These are phyloP conservation scores for Cotesia vestalis DNA, from an alignment of 1,140 invertebrate species.

Conservation along the genomic window DNA sequence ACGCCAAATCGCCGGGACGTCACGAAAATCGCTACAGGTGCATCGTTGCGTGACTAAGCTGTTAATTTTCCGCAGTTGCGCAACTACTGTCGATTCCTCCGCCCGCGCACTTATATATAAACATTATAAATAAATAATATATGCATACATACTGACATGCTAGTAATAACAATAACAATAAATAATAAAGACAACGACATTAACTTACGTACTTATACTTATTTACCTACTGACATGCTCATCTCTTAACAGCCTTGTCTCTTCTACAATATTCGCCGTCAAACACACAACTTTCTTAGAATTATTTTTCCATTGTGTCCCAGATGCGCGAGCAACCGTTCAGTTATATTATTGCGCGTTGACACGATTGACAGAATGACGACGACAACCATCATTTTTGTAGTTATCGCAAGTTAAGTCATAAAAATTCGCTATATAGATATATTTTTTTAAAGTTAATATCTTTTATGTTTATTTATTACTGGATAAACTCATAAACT, in stretches of 20 bases:
- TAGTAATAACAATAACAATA: neutral
- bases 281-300: constrained; percentile 6
- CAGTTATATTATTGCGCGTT: constrained; percentile 27
- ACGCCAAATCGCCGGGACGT: constrained; percentile 54
- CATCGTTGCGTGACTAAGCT: constrained; percentile 52
- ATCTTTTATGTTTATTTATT: neutral
- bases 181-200: neutral
- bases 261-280: neutral
- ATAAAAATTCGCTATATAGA: constrained; percentile 8
- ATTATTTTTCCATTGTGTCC: constrained; percentile 20
- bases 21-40: constrained; percentile 55
- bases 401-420: constrained; percentile 6
- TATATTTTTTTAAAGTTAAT: neutral
- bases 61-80: constrained; percentile 47
- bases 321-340: constrained; percentile 24
- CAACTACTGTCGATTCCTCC: constrained; percentile 27
- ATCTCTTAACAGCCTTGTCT: neutral
- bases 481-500: constrained; percentile 4
- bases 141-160: neutral
- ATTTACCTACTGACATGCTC: neutral
- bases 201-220: neutral
- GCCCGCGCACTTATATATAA: constrained; percentile 7
- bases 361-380: constrained; percentile 30
- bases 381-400: neutral
- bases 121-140: constrained; percentile 7